Evolutionary conservation across 2,113 vertebrate species (phyloP).

Genomic region (Alectura lathami): DNA sequence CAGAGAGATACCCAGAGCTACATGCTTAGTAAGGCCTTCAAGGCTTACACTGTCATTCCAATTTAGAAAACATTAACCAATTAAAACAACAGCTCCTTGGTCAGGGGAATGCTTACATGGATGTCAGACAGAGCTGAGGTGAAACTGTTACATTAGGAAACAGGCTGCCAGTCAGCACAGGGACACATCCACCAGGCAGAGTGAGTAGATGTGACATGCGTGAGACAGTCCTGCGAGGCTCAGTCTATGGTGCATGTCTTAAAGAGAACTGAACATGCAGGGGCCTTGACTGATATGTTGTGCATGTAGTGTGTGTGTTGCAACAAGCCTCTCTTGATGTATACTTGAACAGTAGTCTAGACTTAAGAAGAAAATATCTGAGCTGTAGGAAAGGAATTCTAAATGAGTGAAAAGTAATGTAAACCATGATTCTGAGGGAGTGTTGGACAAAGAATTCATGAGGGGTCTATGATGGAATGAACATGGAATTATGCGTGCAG

Average conservation of each 20-base stretch:
- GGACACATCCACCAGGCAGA: rapidly evolving
- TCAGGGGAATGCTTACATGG: not conserved
- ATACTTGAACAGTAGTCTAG: too few relatives aligned
- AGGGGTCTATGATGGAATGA: not conserved
- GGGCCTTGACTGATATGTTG: rapidly evolving
- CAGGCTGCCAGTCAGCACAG: not conserved
- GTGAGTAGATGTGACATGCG: not conserved
- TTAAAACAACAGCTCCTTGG: not conserved
- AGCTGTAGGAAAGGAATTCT: not conserved
- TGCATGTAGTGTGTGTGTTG: too few relatives aligned
- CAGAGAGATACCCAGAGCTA: not conserved
- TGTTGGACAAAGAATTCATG: not conserved
- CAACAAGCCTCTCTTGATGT: not conserved
- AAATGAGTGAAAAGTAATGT: not conserved
- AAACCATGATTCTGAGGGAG: not conserved
- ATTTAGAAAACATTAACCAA: not conserved
- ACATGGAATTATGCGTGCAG: not conserved
- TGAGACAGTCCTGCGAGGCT: not conserved
- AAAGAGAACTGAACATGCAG: not conserved
- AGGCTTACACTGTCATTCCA: not conserved
- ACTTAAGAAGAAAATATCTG: not conserved
- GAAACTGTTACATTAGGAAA: not conserved
- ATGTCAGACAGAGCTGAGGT: not conserved
- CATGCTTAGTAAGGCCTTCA: not conserved
- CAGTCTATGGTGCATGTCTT: not conserved